These are phyloP conservation scores for Cheirogaleus major DNA, from an alignment of 2,797 vertebrate species.

Conservation along the genomic window DNA sequence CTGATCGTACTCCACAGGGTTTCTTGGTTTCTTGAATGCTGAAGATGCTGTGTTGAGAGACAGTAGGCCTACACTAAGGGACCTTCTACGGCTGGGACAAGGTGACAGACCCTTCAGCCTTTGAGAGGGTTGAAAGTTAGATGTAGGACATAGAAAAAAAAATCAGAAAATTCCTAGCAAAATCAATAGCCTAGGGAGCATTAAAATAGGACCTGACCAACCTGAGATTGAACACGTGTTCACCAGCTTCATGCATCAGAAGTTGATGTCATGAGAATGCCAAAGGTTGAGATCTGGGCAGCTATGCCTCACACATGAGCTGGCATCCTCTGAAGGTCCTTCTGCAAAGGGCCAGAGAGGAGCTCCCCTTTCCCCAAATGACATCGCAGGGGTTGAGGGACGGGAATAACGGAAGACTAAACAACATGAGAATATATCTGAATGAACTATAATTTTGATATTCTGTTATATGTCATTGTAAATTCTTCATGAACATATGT, in stretches of 20 bases:
- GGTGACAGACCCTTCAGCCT: neutral
- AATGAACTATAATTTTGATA: neutral
- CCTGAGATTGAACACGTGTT: neutral
- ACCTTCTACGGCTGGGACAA: neutral
- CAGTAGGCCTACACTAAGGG: fast-evolving
- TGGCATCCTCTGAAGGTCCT: neutral
- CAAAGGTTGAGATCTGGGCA: neutral
- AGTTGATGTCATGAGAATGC: neutral
- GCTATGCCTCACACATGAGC: neutral
- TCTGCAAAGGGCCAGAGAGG: neutral
- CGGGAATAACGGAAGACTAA: neutral
- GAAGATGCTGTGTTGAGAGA: neutral
- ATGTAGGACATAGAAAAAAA: neutral
- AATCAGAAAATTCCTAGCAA: neutral
- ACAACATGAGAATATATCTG: neutral
- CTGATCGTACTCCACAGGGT: neutral
- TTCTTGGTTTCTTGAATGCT: neutral
- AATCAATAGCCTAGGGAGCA: neutral
- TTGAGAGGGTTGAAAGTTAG: neutral
- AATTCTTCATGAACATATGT: neutral
- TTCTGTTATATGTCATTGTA: neutral
- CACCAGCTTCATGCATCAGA: no score
- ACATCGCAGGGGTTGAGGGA: neutral
- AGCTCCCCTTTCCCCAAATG: neutral
- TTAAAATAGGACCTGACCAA: neutral